phyloP scores from a whole-genome alignment of 2,113 vertebrate species.

The Nerophis lumbriciformis region DNA sequence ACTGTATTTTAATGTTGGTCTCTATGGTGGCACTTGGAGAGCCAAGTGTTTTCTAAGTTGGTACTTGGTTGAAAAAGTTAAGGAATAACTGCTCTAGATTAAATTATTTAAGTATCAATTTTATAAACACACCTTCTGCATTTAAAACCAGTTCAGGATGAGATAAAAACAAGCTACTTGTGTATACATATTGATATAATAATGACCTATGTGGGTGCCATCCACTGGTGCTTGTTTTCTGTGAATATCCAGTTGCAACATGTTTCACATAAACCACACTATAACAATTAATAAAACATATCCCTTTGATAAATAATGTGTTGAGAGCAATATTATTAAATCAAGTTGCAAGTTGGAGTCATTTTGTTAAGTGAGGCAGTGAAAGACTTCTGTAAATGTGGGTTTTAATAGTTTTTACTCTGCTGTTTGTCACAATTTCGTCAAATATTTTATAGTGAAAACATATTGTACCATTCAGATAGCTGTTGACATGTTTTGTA shows the following conservation, averaged over 20 bases:
- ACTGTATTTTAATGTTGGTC: too few species aligned
- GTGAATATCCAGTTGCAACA: background rate
- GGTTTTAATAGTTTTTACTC: background rate
- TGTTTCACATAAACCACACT: too few species aligned
- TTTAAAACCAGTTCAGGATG: background rate
- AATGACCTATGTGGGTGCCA: background rate
- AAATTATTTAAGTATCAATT: background rate
- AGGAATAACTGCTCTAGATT: background rate
- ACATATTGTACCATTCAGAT: slow-evolving; percentile 3
- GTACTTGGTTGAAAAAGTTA: too few species aligned
- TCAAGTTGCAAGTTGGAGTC: too few species aligned
- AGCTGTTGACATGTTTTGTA: slow-evolving; percentile 8
- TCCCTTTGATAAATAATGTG: background rate
- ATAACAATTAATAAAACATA: background rate
- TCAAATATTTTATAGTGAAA: slow-evolving; percentile 15
- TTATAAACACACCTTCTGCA: background rate
- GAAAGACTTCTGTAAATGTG: background rate
- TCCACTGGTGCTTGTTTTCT: slow-evolving; percentile 13
- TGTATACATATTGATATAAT: too few species aligned
- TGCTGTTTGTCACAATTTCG: background rate
- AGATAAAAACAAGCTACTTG: background rate
- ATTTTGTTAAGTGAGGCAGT: background rate
- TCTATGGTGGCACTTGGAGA: too few species aligned
- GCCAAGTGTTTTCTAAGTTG: too few species aligned
- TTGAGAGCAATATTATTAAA: too few species aligned